These are phyloP conservation scores for Drosophila fuyamai DNA, from an alignment of 1,140 invertebrate species.

Conservation along the genomic window DNA sequence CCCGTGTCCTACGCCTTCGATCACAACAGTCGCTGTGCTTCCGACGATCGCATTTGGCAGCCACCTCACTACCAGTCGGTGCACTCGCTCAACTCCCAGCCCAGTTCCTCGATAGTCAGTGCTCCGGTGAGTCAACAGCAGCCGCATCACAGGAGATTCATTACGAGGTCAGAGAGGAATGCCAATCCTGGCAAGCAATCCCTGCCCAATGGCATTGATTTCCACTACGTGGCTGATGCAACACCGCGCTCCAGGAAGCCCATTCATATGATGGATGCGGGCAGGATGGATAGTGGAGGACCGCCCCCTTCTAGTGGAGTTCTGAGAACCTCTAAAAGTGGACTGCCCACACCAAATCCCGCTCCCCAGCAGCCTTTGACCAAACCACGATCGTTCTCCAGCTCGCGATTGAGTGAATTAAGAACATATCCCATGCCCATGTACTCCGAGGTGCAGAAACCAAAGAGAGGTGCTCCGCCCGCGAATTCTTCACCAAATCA, in stretches of 20 bases:
- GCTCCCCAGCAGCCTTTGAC: conserved; percentile 24
- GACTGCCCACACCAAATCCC: conserved; percentile 85
- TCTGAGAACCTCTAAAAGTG: conserved; percentile 77
- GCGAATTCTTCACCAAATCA: conserved; percentile 1
- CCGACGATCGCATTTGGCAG: conserved; percentile 85
- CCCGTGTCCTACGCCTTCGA: conserved; percentile 86
- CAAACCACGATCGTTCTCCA: conserved; percentile 77
- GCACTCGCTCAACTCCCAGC: conserved; percentile 72
- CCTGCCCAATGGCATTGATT: conserved; percentile 84
- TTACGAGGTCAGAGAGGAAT: conserved; percentile 70
- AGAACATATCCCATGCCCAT: conserved; percentile 69
- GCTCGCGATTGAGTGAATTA: conserved; percentile 64
- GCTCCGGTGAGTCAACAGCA: conserved; percentile 43
- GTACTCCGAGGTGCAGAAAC: conserved; percentile 80
- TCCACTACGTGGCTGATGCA: conserved; percentile 88
- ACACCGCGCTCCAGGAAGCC: conserved; percentile 88
- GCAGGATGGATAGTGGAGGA: conserved; percentile 1
- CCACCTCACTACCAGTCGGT: conserved; percentile 85
- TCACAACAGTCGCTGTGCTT: conserved; percentile 74
- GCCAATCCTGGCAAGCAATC: conserved; percentile 75
- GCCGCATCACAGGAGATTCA: conserved; percentile 62
- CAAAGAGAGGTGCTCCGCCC: conserved; percentile 35
- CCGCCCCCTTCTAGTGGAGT: conserved; percentile 55
- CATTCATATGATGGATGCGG: conserved; percentile 86
- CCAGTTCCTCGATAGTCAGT: conserved; percentile 60